Percentiles rank a stretch among this genome's conserved stretches.
Conservation (phyloP, 2,797 vertebrate genomes). For the Natrix natrix region DNA sequence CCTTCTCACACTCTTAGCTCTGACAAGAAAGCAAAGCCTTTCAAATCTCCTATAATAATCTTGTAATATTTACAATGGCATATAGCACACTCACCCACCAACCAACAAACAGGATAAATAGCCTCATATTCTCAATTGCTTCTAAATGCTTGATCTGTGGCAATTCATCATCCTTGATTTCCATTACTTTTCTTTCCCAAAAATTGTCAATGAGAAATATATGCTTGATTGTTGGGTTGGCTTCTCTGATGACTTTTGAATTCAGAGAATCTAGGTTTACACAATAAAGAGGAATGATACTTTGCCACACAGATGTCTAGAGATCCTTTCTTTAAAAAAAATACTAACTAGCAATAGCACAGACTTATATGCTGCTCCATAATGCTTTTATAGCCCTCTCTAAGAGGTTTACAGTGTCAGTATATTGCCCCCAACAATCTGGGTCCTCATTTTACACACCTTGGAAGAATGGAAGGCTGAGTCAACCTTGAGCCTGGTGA, state of each 20-base stretch:
- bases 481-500: too few species aligned
- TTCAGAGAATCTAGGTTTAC: slow-evolving; percentile 15
- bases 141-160: slow-evolving; percentile 43
- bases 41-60: slow-evolving; percentile 32
- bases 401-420: too few species aligned
- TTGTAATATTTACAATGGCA: slow-evolving; percentile 47
- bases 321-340: background rate
- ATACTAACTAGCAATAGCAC: background rate
- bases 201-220: slow-evolving; percentile 46
- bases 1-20: slow-evolving; percentile 33
- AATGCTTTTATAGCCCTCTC: too few species aligned
- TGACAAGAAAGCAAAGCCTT: slow-evolving; percentile 49
- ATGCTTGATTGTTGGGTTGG: slow-evolving; percentile 21
- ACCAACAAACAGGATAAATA: background rate
- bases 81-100: background rate
- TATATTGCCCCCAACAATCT: too few species aligned
- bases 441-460: too few species aligned
- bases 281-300: background rate
- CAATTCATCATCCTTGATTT: slow-evolving; percentile 54
- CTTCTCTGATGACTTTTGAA: slow-evolving; percentile 35
- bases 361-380: too few species aligned
- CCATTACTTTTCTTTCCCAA: slow-evolving; percentile 48
- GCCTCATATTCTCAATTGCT: slow-evolving; percentile 6
- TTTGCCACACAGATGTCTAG: slow-evolving; percentile 15
- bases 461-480: too few species aligned